Evolutionary conservation across 1,140 invertebrate genomes (phyloP).

Genomic region (Heliconius himera): DNA sequence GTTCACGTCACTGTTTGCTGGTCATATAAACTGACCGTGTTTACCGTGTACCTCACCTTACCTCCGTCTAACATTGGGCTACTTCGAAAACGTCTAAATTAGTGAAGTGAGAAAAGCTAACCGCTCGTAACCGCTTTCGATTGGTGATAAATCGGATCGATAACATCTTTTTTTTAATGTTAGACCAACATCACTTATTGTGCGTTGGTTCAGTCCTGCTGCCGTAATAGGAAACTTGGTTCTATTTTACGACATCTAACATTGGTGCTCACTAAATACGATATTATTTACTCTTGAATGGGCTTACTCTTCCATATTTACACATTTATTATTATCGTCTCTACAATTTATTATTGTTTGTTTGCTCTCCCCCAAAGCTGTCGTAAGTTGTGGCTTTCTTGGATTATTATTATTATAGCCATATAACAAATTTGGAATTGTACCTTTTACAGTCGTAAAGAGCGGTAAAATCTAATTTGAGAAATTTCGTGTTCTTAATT

Average conservation of each 20-base stretch:
- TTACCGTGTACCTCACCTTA: slow-evolving; percentile 65
- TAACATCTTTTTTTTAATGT: slow-evolving; percentile 72
- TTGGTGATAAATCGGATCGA: slow-evolving; percentile 72
- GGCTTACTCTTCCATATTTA: slow-evolving; percentile 59
- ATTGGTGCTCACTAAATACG: slow-evolving; percentile 56
- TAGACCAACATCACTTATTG: slow-evolving; percentile 67
- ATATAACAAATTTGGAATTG: slow-evolving; percentile 22
- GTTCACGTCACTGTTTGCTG: slow-evolving; percentile 75
- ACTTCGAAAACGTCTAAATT: slow-evolving; percentile 79
- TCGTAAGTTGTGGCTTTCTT: slow-evolving; percentile 39
- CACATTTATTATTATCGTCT: slow-evolving; percentile 53
- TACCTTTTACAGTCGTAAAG: slow-evolving; percentile 28
- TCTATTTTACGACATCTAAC: slow-evolving; percentile 62
- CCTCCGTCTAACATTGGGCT: slow-evolving; percentile 72
- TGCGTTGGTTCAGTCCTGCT: slow-evolving; percentile 63
- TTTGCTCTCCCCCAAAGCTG: slow-evolving; percentile 45
- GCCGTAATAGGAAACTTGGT: slow-evolving; percentile 65
- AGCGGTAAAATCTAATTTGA: slow-evolving; percentile 28
- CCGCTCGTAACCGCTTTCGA: slow-evolving; percentile 69
- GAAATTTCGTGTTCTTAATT: slow-evolving; percentile 34
- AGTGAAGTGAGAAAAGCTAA: slow-evolving; percentile 78
- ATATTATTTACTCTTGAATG: slow-evolving; percentile 63
- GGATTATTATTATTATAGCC: slow-evolving; percentile 17
- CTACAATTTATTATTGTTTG: slow-evolving; percentile 50
- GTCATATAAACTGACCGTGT: slow-evolving; percentile 74